A percentile compares a stretch with the other conserved stretches of the same genome.
Conservation (phyloP, 2,797 vertebrate genomes). For the Petrocephalus sullivani region DNA sequence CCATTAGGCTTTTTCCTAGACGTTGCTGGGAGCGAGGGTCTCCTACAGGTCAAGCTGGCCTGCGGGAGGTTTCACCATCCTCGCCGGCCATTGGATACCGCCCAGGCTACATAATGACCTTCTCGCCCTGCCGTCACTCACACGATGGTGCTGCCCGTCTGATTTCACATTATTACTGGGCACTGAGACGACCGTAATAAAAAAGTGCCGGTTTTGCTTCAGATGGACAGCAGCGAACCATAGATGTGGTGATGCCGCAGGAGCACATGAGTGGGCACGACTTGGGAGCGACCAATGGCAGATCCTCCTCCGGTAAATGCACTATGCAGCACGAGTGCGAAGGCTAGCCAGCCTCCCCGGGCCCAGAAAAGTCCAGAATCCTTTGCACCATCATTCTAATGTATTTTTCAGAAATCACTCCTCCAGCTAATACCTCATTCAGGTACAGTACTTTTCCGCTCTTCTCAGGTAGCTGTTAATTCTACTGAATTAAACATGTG, state of each 20-base stretch:
- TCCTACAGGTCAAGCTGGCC: neutral
- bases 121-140: neutral
- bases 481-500: neutral
- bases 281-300: neutral
- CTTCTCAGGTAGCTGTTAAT: neutral
- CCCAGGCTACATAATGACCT: neutral
- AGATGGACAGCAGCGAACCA: neutral
- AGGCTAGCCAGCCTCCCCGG: neutral
- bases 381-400: neutral
- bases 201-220: neutral
- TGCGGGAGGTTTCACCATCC: neutral
- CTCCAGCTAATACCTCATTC: neutral
- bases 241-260: neutral
- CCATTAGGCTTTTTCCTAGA: slow-evolving; percentile 30
- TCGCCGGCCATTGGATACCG: neutral
- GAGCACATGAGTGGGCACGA: neutral
- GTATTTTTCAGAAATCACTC: neutral
- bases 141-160: neutral
- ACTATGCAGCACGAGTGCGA: neutral
- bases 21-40: neutral
- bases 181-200: neutral
- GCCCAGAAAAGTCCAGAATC: neutral
- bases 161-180: neutral
- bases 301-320: neutral
- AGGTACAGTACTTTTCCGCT: neutral